Base-by-base conservation (phyloP, 1,140 invertebrate genomes). In the Drosophila pachea region DNA sequence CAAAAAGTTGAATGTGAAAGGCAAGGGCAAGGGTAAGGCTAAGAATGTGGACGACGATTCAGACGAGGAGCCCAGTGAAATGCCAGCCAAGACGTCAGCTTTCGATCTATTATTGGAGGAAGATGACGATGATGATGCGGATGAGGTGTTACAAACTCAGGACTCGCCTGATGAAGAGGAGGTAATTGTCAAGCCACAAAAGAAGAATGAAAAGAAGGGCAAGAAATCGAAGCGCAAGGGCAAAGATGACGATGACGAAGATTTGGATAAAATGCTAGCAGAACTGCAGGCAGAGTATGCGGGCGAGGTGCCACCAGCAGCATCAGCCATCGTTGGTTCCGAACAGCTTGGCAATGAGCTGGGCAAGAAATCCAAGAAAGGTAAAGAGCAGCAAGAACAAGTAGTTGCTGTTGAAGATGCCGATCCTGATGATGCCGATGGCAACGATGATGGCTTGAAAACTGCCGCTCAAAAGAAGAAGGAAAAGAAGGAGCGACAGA, bases 391-490 rank as follows among this genome's bases (percentile, higher is more conserved):
- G 88, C 90, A 76, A 42, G 49, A 16, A 47, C 43, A 55, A 83
- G 50, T 55, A 11, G 68, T 45, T 0, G 74, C 78, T 36, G 72
- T 54, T 7, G 73, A 89, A 29, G 87, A 78, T 55, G 83, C 75
- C 56, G 89, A 88, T 43, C 72, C 73, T 68, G 89, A 89, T 38
- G 92, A 92, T 48, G 90, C 89, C 55, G 87, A 90, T 49, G 88
- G 89, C 42, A 90, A 90, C 56, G 91, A 91, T 64, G 92, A 92
- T 32, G 94, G 94, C 8, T 92, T 96, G 16, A 96, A 96, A 90
- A 93, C 94, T 22, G 94, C 95, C 14, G 95, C 95, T 11, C 94
- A 95, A 82, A 96, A 96, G 88, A 96, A 95, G 74, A 96, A 95
- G 83, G 95, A 96, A 74, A 96, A 96, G 73, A 96, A 96, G 86